These are phyloP conservation scores for Egretta garzetta DNA, from an alignment of 2,113 vertebrate species.

Conservation along the genomic window DNA sequence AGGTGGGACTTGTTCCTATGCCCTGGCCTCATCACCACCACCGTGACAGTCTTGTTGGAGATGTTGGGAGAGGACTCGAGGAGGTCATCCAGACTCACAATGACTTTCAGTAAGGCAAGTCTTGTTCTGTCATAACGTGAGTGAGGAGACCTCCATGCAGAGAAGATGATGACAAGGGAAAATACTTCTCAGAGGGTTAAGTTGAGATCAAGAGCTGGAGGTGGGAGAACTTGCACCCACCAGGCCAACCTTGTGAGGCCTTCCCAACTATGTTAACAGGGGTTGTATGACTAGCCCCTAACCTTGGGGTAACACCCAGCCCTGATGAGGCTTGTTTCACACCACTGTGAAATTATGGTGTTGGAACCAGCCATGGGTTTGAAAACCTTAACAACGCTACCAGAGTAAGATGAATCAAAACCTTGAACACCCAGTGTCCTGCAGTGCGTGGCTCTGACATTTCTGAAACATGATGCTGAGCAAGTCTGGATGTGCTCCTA, in stretches of 20 bases:
- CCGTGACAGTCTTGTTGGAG: neutral
- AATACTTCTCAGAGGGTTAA: neutral
- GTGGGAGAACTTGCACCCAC: neutral
- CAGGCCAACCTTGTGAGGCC: neutral
- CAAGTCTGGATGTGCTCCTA: neutral
- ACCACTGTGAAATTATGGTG: neutral
- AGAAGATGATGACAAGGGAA: neutral
- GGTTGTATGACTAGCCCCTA: neutral
- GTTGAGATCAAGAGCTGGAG: neutral
- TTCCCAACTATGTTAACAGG: neutral
- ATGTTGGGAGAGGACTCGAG: neutral
- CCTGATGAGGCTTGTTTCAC: neutral
- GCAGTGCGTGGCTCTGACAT: neutral
- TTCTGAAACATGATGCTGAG: neutral
- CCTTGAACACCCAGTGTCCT: neutral
- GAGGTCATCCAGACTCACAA: neutral
- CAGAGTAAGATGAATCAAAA: neutral
- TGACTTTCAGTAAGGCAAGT: neutral
- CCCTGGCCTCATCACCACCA: neutral
- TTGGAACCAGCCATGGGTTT: neutral
- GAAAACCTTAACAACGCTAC: neutral
- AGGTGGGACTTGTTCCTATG: neutral
- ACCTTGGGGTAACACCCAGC: neutral
- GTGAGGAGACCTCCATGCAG: neutral
- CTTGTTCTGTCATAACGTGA: fast-evolving